phyloP scores from a whole-genome alignment of 2,797 vertebrate species.

The Champsocephalus esox region DNA sequence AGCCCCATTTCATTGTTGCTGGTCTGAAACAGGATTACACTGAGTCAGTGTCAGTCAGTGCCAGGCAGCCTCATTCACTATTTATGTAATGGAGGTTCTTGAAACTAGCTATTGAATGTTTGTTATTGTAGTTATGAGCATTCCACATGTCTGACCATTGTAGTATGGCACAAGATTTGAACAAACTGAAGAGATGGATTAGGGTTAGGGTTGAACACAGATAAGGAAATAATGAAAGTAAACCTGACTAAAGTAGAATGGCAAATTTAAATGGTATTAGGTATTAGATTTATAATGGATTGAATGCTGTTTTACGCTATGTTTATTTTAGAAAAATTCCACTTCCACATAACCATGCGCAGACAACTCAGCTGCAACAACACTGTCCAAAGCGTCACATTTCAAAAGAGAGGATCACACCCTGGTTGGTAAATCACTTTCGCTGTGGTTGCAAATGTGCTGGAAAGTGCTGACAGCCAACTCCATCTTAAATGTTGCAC shows the following conservation, averaged over 20 bases:
- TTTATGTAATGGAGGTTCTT: constrained; percentile 56
- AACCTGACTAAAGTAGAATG: too few species aligned
- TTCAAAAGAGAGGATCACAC: constrained; percentile 37
- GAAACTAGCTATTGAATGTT: constrained; percentile 14
- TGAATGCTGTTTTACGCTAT: background rate
- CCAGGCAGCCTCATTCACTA: constrained; percentile 62
- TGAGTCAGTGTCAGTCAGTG: constrained; percentile 60
- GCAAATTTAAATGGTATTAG: background rate
- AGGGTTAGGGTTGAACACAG: background rate
- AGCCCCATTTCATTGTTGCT: constrained; percentile 62
- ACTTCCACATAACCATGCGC: constrained; percentile 34
- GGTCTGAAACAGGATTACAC: constrained; percentile 31
- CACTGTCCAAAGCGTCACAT: constrained; percentile 43
- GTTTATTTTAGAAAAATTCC: background rate
- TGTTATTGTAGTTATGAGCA: constrained; percentile 12
- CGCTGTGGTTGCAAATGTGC: constrained; percentile 48
- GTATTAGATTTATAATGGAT: background rate
- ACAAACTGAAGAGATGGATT: background rate
- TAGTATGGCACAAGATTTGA: background rate
- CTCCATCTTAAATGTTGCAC: constrained; percentile 34
- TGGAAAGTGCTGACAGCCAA: constrained; percentile 44
- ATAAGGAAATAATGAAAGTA: background rate
- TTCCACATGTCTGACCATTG: background rate
- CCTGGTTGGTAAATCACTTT: constrained; percentile 54
- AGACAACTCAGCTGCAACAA: constrained; percentile 52